These are phyloP conservation scores for Diuraphis noxia DNA, from an alignment of 1,140 invertebrate species.

Conservation along the genomic window DNA sequence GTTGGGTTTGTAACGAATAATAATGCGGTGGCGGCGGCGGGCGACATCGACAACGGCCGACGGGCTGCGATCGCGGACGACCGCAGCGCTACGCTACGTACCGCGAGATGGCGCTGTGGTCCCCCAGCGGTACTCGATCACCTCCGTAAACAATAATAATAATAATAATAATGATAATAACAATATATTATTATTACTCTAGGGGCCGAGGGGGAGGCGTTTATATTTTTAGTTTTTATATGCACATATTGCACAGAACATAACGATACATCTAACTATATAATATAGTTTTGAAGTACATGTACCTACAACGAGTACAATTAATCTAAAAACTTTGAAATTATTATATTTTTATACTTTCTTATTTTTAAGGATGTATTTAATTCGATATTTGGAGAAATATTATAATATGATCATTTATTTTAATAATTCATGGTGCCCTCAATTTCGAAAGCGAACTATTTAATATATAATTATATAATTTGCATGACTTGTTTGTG, in stretches of 20 bases:
- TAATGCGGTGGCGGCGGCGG: not conserved
- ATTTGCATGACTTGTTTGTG: not conserved
- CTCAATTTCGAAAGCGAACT: not conserved
- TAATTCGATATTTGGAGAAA: not conserved
- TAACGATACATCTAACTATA: too few relatives aligned
- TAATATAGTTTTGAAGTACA: too few relatives aligned
- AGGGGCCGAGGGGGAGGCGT: not conserved
- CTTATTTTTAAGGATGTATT: not conserved
- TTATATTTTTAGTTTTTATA: not conserved
- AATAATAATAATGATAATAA: not conserved
- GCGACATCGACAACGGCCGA: not conserved
- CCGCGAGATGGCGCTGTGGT: constrained; percentile 9
- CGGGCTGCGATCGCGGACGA: not conserved
- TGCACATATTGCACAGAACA: too few relatives aligned
- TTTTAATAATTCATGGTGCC: not conserved
- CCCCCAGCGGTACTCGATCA: not conserved
- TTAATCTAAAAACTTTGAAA: too few relatives aligned
- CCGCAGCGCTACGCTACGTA: not conserved
- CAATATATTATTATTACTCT: not conserved
- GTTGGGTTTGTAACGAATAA: constrained; percentile 45
- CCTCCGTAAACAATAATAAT: not conserved
- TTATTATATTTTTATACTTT: not conserved
- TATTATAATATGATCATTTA: not conserved
- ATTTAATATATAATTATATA: not conserved
- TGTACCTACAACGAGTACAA: not conserved